Percentiles rank a stretch among this genome's conserved stretches.
phyloP scores from a whole-genome alignment of 2,797 vertebrate genomes.

The Eulemur rubriventer region DNA sequence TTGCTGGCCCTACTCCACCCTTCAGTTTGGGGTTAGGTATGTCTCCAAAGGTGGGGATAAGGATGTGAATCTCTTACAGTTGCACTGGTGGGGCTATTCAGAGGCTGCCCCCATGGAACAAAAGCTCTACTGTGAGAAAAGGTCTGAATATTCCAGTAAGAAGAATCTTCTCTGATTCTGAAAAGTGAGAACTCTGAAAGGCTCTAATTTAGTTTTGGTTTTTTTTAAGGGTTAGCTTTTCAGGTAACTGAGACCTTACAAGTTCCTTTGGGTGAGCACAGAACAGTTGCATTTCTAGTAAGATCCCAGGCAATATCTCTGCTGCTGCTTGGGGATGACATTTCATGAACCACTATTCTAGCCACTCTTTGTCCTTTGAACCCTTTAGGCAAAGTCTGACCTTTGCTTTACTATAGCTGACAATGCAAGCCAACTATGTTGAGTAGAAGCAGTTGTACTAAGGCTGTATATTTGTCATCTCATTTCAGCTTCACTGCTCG shows the following conservation, averaged over 20 bases:
- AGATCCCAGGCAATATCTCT: neutral
- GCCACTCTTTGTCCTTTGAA: neutral
- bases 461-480: neutral
- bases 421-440: neutral
- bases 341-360: neutral
- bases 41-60: neutral
- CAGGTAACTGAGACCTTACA: neutral
- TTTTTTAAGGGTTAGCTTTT: neutral
- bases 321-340: neutral
- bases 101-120: too few relatives aligned
- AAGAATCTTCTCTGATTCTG: neutral
- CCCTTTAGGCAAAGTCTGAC: neutral
- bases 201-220: neutral
- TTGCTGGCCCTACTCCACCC: neutral
- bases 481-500: neutral
- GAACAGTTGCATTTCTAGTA: neutral
- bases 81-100: neutral
- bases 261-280: neutral
- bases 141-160: neutral
- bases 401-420: neutral
- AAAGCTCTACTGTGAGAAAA: neutral
- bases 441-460: neutral
- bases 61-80: neutral
- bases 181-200: neutral
- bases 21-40: neutral